Base-by-base conservation (phyloP, 2,113 vertebrate species). In the Himantopus leucocephalus region DNA sequence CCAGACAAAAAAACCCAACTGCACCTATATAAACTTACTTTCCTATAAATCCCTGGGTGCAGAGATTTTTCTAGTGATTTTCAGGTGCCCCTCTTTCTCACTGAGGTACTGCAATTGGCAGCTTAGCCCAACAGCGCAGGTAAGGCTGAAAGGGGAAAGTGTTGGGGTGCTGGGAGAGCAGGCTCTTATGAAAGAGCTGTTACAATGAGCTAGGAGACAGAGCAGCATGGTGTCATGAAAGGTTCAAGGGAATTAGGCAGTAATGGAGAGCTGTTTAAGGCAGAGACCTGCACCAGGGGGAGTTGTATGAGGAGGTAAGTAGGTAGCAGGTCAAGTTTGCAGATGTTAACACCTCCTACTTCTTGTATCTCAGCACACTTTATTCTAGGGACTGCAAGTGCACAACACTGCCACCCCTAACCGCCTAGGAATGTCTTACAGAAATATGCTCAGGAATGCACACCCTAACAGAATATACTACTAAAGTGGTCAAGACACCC, bases 391-490 rank as follows among this genome's bases (percentile, higher is more conserved):
- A 29, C 8, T 23, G 37, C n/a, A 67, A 63, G 27, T 4, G 24
- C 81, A 86, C 37, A 87, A 56, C 24, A 8, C 6, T 37, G 45
- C 6, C 68, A 64, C 29, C 26, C 81, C 29, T 41, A 52, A 66
- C 29, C 43, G 35, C 8, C 14, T 8, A 11, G 47, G 26, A 35
- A 7, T 1, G 6, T 24, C 41, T 67, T 9, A 20, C 14, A 26
- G 74, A 32, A 35, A 66, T 5, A 14, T 0, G 0, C 45, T 45
- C 62, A 58, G 47, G 47, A 62, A 79, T 8, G 32, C 5, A 10
- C 0, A 14, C 0, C 1, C 5, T 72, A 35, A 30, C 6, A 13
- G 35, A 74, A 68, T 9, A 17, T 0, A 19, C 34, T 35, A 35
- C 29, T 67, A 2, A 52, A 37, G 11, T 8, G 16, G 4, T 21